A percentile compares a stretch with the other conserved stretches of the same genome.
phyloP scores from a whole-genome alignment of 2,113 vertebrate genomes.

The Halichoeres trimaculatus region DNA sequence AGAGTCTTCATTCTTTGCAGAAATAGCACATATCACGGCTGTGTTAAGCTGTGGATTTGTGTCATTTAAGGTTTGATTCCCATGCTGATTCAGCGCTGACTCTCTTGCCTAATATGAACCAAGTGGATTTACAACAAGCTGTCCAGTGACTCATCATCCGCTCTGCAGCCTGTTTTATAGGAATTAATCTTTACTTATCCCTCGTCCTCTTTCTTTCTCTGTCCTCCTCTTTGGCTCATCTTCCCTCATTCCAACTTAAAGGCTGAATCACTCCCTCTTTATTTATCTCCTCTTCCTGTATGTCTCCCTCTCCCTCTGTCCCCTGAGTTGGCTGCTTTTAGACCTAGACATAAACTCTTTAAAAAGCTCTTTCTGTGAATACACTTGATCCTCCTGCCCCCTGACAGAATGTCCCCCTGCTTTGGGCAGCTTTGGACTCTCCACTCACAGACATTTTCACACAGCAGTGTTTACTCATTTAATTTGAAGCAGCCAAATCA shows the following conservation, averaged over 20 bases:
- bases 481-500: slow-evolving; percentile 21
- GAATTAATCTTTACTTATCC: slow-evolving; percentile 23
- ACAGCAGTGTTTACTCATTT: slow-evolving; percentile 31
- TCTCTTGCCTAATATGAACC: slow-evolving; percentile 17
- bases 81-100: not conserved
- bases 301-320: slow-evolving; percentile 33
- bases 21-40: not conserved
- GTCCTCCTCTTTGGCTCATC: not conserved
- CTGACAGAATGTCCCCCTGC: not conserved
- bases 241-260: slow-evolving; percentile 11
- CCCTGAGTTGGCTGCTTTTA: slow-evolving; percentile 24
- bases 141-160: slow-evolving; percentile 44
- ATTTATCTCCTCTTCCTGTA: not conserved
- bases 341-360: slow-evolving; percentile 39
- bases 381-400: slow-evolving; percentile 41
- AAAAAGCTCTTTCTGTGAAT: slow-evolving; percentile 35
- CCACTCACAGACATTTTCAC: not conserved
- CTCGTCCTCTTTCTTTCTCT: not conserved
- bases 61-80: slow-evolving; percentile 3
- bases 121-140: slow-evolving; percentile 24
- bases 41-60: not conserved
- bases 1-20: no score
- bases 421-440: not conserved
- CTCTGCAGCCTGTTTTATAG: slow-evolving; percentile 22
- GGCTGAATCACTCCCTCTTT: slow-evolving; percentile 51